Base-by-base conservation (phyloP, 2,888 invertebrate species). In the Imbricaverruca yamaguchii region DNA sequence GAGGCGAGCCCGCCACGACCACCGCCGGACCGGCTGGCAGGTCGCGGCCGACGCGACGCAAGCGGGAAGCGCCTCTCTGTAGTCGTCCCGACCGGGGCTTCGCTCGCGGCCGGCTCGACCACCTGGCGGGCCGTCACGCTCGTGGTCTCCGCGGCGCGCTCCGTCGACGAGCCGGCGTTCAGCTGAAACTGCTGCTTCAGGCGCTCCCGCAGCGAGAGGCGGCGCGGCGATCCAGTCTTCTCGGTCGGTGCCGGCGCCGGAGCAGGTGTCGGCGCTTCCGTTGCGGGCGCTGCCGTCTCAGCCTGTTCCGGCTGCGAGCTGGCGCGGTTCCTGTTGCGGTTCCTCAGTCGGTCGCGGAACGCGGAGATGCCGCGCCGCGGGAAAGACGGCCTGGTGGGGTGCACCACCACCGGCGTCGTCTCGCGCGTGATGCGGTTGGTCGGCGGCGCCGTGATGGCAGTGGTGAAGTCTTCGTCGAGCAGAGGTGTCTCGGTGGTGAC, bases 371-470 rank as follows among this genome's bases (percentile, higher is more conserved):
- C 55, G 53, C 74, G 74, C 9, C 74, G 74, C 10, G 53, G 74
- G 55, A 74, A 55, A 4, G 74, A 74, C 15, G 74, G 55, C 55
- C 74, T 53, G 4, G 74, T 74, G 74, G 74, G 74, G 9, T 55
- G 74, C 21, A 18, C 15, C 9, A 55, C 53, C 18, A 74, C 7
- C 55, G 74, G 74, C 3, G 74, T 74, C 18, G 74, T 74, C 55
- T 74, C 74, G 18, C 74, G 74, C 53, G 74, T 74, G 74, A 74
- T 55, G 1, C 74, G 53, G 74, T 74, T 74, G 55, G 74, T 74
- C 21, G 74, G 74, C 53, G 74, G 74, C 55, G 74, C 74, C 21
- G 74, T 74, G 74, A 74, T 74, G 21, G 74, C 74, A 21, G 74
- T 74, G 55, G 74, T 74, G 74, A 74, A 55, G 21, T 74, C 74